These are phyloP conservation scores for Zosterops borbonicus DNA, from an alignment of 2,113 vertebrate genomes.

Conservation along the genomic window DNA sequence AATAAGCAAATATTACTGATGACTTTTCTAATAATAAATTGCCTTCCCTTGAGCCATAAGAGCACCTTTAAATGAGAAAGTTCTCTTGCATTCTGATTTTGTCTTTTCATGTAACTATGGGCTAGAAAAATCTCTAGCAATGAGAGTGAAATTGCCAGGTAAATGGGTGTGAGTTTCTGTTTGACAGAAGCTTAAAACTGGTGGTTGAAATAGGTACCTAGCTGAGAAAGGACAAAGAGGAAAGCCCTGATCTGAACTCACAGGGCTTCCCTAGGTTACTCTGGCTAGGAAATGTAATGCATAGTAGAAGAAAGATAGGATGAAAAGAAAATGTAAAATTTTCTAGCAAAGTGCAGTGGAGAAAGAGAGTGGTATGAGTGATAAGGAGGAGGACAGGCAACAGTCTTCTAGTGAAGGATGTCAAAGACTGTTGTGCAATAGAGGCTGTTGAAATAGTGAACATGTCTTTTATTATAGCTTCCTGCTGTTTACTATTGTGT, in stretches of 20 bases:
- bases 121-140: background rate
- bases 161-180: background rate
- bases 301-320: background rate
- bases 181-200: background rate
- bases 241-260: background rate
- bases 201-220: background rate
- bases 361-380: background rate
- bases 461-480: background rate
- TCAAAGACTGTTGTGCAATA: background rate
- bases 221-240: background rate
- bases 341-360: background rate
- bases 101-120: background rate
- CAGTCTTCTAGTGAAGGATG: background rate
- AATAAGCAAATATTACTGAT: conserved; percentile 41
- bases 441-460: background rate
- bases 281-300: background rate
- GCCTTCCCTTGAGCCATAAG: background rate
- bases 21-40: background rate
- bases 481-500: background rate
- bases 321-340: background rate
- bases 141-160: background rate
- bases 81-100: background rate
- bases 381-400: background rate
- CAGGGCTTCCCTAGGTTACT: background rate
- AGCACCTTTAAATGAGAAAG: conserved; percentile 40